Evolutionary conservation across 2,888 invertebrate genomes (phyloP).

Genomic region (Notodonta ziczac): DNA sequence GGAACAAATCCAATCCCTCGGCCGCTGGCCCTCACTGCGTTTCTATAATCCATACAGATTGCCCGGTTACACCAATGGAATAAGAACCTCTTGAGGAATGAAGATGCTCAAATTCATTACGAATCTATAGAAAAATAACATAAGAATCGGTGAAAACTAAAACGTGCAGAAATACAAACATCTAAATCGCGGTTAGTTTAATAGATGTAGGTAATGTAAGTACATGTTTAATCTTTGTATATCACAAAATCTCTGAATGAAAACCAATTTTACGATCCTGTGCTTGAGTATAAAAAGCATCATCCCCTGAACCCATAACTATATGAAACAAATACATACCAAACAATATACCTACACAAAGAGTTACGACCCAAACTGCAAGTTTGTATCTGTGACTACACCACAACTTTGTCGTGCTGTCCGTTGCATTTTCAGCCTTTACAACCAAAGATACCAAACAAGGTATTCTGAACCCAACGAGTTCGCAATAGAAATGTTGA

Average conservation of each 20-base stretch:
- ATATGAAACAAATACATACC: constrained; percentile 36
- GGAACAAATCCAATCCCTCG: constrained; percentile 1
- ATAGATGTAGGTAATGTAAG: not conserved
- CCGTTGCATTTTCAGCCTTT: constrained; percentile 50
- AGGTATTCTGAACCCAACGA: constrained; percentile 35
- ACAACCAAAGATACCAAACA: constrained; percentile 27
- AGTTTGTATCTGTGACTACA: constrained; percentile 61
- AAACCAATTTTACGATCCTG: constrained; percentile 12
- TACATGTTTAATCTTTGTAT: too few relatives aligned
- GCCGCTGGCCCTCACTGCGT: not conserved
- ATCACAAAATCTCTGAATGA: too few relatives aligned
- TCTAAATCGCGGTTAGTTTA: too few relatives aligned
- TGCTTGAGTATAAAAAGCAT: constrained; percentile 25
- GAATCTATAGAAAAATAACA: too few relatives aligned
- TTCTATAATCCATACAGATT: not conserved
- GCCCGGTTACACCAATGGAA: not conserved
- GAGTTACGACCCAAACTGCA: constrained; percentile 58
- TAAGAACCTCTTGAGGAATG: not conserved
- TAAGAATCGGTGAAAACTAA: too few relatives aligned
- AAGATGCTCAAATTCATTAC: not conserved
- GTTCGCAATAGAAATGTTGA: constrained; percentile 13
- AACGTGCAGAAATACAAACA: too few relatives aligned
- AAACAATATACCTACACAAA: constrained; percentile 47
- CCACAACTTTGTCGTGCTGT: constrained; percentile 59
- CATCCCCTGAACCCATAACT: constrained; percentile 43